Conservation (phyloP, 2,797 vertebrate genomes). For the Miichthys miiuy region DNA sequence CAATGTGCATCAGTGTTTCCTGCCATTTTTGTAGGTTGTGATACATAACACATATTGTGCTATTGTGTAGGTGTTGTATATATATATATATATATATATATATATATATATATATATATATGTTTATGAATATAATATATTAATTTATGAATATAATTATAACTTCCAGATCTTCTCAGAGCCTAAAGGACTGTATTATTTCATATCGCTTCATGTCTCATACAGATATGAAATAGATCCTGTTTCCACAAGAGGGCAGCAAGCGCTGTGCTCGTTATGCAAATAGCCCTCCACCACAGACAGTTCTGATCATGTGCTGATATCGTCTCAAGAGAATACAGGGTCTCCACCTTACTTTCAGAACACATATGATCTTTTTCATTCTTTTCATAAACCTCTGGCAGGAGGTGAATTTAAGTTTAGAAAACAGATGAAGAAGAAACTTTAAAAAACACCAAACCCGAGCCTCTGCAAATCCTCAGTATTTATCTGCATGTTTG, state of each 20-base stretch:
- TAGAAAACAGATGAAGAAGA: neutral
- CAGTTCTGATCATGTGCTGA: neutral
- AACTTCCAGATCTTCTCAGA: neutral
- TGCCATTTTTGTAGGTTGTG: no score
- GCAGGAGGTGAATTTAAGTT: no score
- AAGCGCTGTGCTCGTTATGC: neutral
- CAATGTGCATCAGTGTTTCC: neutral
- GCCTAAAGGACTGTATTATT: neutral
- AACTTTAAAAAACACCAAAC: neutral
- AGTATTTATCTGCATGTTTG: neutral
- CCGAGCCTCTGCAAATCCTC: neutral
- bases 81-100: no score
- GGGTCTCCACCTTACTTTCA: neutral
- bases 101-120: no score
- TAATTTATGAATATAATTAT: neutral
- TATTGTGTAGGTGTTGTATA: neutral
- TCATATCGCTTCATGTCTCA: neutral
- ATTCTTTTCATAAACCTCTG: neutral
- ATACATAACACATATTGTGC: neutral
- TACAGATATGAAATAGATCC: neutral
- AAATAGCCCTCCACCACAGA: neutral
- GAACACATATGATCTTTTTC: neutral
- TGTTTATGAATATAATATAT: no score
- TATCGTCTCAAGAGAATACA: neutral
- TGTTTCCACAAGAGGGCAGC: constrained; percentile 61